Base-by-base conservation (phyloP, 2,113 vertebrate genomes). In the Nesoenas mayeri region DNA sequence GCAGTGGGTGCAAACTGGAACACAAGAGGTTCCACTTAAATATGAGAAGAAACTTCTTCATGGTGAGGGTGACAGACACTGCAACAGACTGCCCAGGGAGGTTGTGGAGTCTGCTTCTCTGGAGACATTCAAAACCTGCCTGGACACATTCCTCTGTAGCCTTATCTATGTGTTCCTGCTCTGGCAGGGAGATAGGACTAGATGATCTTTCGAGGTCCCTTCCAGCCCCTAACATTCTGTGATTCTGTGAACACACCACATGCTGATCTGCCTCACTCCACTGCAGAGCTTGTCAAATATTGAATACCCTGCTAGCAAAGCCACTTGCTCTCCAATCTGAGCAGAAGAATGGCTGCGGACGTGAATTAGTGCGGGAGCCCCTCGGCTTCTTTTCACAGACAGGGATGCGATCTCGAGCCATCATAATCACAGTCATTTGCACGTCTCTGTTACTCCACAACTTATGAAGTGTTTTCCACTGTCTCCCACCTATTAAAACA, bases 341-440 rank as follows among this genome's bases (percentile, higher is more conserved):
- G 70, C 48, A 62, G 51, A 79, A 65, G n/a, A 16, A 38, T 1
- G 3, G 20, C 29, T 71, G 42, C 60, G 56, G n/a, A 42, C 5
- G 5, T 6, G 11, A 79, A 21, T 31, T 34, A 44, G 8, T 17
- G 16, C 32, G 25, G 34, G n/a, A 71, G 14, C 11, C 34, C n/a
- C 28, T 20, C 47, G 36, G 10, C 50, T 87, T 34, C 15, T 77
- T 53, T 79, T 34, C 32, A 38, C 21, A 64, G 58, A 15, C 24
- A 60, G 13, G 74, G 29, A 38, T 26, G n/a, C 0, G 7, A 31
- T 40, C 48, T 22, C 0, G 8, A 66, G 42, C 53, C 2, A 0
- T 47, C 36, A 48, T 54, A 78, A 81, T 42, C 79, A 21, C 9
- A 29, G 20, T 34, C 26, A 44, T 69, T 44, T 28, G 20, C 60